Percentiles rank a stretch among this genome's conserved stretches.
These are phyloP conservation scores for Desoria tigrina DNA, from an alignment of 2,888 invertebrate species.

Conservation along the genomic window DNA sequence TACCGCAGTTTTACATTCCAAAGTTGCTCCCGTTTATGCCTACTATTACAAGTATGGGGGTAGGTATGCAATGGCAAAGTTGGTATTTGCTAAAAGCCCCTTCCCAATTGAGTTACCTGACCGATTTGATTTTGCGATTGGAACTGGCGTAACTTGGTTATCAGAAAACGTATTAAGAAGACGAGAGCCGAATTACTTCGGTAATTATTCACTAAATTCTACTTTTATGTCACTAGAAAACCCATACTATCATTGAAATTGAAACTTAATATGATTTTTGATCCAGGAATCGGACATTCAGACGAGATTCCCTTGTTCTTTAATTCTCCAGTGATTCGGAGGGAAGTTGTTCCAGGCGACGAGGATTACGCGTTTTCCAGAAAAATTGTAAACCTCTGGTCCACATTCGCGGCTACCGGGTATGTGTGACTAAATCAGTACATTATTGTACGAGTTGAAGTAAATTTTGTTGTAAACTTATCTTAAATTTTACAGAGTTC, in stretches of 20 bases:
- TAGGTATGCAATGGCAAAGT: conserved; percentile 41
- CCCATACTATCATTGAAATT: no score
- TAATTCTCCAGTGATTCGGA: conserved; percentile 31
- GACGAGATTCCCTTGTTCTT: conserved; percentile 46
- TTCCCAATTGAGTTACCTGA: conserved; percentile 36
- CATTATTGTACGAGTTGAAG: no score
- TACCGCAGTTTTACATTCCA: conserved; percentile 39
- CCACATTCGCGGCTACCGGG: conserved; percentile 39
- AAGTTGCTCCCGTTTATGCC: conserved; percentile 39
- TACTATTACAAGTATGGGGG: conserved; percentile 49
- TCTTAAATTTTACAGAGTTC: conserved; percentile 19
- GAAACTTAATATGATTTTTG: no score
- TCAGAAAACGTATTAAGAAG: conserved; percentile 25
- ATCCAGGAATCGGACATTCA: conserved; percentile 24
- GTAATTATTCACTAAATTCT: conserved; percentile 5
- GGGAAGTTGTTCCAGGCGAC: conserved; percentile 34
- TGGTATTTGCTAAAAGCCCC: conserved; percentile 40
- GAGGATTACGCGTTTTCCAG: conserved; percentile 41
- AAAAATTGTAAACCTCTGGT: conserved; percentile 37
- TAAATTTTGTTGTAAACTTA: no score
- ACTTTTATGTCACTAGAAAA: neutral
- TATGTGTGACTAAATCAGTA: no score
- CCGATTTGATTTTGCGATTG: conserved; percentile 40
- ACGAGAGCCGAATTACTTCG: conserved; percentile 27
- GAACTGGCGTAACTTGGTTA: conserved; percentile 33